These are phyloP conservation scores for Alosa sapidissima DNA, from an alignment of 2,797 vertebrate species.

Conservation along the genomic window DNA sequence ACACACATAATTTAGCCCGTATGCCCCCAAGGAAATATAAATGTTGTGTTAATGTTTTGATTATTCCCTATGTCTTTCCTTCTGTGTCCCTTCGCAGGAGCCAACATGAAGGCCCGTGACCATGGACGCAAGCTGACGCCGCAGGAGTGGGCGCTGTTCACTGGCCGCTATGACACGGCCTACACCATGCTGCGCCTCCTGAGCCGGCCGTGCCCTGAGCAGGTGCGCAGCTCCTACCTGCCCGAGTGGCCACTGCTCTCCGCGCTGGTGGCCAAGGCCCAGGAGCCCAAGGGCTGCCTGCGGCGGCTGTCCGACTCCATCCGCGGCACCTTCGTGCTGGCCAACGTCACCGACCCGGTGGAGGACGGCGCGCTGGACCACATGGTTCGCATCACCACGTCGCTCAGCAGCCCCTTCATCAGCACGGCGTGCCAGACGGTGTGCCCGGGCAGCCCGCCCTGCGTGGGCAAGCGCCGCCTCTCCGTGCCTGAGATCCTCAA, in stretches of 20 bases:
- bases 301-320: slow-evolving; percentile 80
- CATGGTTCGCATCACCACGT: slow-evolving; percentile 90
- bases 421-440: slow-evolving; percentile 83
- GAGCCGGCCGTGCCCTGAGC: slow-evolving; percentile 81
- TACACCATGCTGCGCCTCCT: slow-evolving; percentile 83
- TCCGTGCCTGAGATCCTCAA: slow-evolving; percentile 88
- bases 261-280: slow-evolving; percentile 77
- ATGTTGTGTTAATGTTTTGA: background rate
- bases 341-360: slow-evolving; percentile 75
- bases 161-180: slow-evolving; percentile 84
- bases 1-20: background rate
- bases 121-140: slow-evolving; percentile 81
- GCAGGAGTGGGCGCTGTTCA: slow-evolving; percentile 91
- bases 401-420: slow-evolving; percentile 84
- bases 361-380: slow-evolving; percentile 89
- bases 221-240: slow-evolving; percentile 80
- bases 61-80: background rate
- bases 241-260: slow-evolving; percentile 84
- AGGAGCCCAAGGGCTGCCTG: slow-evolving; percentile 82
- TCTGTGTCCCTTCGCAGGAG: slow-evolving; percentile 70
- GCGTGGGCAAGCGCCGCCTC: slow-evolving; percentile 81
- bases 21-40: background rate
- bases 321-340: slow-evolving; percentile 75
- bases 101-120: slow-evolving; percentile 82
- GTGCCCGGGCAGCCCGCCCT: slow-evolving; percentile 84